Evolutionary conservation across 2,113 vertebrate species (phyloP), one percentile per base, ranked within the genome.

Genomic region (Poeciliopsis occidentalis): DNA sequence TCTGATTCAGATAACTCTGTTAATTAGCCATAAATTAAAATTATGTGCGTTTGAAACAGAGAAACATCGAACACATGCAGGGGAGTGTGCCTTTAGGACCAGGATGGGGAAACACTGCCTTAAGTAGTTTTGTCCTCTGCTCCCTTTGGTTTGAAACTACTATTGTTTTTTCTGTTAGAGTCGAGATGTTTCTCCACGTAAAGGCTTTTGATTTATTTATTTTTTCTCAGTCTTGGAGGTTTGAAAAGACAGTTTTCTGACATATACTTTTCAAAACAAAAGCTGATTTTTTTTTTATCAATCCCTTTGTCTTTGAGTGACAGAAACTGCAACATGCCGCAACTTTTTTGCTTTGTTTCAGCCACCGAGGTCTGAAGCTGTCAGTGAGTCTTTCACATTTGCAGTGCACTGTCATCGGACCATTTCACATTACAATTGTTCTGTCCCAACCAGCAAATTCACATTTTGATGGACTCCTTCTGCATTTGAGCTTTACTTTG

Each of bases 81-180:
- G 34, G 34, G 2, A 37, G 0, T 37, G 34, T 37, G 34, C 34
- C 34, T 37, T 12, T 3, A 37, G 34, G 34, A 37, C 34, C 10
- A 12, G 10, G 10, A 2, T 37, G 11, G 34, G 10, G 11, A 37
- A 12, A 11, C 34, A 3, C 34, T 37, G 34, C 57, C 67, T 90
- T 89, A 88, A 81, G 90, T 92, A 54, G 82, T 88, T 85, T 83
- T 77, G 62, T 68, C 69, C 84, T 32, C 60, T n/a, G 57, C 34
- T 44, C 41, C 54, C 37, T 44, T 62, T 62, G 62, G 60, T 63
- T 76, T 63, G 67, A 71, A 54, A 67, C 29, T 75, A n/a, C 22
- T 69, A 57, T 82, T 83, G 64, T 73, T 74, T 79, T 79, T 76
- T 69, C 34, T 37, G 75, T 47, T 73, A 84, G 75, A 83, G 82